Evolutionary conservation across 23 tunicate species (phyloP).

Genomic region (Clavelina lepadiformis): DNA sequence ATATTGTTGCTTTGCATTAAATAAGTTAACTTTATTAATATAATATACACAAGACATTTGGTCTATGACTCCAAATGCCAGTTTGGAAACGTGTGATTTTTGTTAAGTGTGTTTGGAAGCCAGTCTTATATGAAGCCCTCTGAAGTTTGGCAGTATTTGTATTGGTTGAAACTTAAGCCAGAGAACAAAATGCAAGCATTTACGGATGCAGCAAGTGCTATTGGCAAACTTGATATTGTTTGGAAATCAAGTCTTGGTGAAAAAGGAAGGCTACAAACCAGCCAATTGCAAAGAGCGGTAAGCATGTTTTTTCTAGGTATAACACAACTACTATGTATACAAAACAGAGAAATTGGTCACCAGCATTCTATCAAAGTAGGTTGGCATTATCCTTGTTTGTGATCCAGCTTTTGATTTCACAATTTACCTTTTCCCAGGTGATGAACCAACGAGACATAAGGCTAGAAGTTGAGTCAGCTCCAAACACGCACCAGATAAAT

Average conservation of each 20-base stretch:
- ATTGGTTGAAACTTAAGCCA: constrained; percentile 53
- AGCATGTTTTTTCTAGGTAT: background rate
- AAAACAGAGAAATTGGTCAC: background rate
- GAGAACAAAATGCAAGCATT: constrained; percentile 19
- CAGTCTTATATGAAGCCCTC: constrained; percentile 78
- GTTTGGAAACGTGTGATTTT: too few species aligned
- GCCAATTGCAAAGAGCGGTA: constrained; percentile 87
- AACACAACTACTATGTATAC: background rate
- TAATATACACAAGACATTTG: too few species aligned
- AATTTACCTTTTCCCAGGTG: constrained; percentile 38
- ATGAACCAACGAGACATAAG: constrained; percentile 36
- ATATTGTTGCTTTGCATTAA: too few species aligned
- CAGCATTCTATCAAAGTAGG: too few species aligned
- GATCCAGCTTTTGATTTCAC: too few species aligned
- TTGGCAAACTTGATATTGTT: constrained; percentile 87
- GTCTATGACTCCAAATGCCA: too few species aligned
- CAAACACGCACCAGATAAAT: constrained; percentile 26
- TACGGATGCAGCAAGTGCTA: constrained; percentile 53
- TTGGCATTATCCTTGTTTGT: too few species aligned
- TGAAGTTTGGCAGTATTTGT: constrained; percentile 79
- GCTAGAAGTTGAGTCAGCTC: constrained; percentile 40
- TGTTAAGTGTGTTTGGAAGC: constrained; percentile 37
- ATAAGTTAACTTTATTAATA: too few species aligned
- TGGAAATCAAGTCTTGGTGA: constrained; percentile 94
- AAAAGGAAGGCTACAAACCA: constrained; percentile 87